Percentiles rank a stretch among this genome's conserved stretches.
Conservation (phyloP, 1,140 invertebrate genomes). For the Heliconius nattereri region DNA sequence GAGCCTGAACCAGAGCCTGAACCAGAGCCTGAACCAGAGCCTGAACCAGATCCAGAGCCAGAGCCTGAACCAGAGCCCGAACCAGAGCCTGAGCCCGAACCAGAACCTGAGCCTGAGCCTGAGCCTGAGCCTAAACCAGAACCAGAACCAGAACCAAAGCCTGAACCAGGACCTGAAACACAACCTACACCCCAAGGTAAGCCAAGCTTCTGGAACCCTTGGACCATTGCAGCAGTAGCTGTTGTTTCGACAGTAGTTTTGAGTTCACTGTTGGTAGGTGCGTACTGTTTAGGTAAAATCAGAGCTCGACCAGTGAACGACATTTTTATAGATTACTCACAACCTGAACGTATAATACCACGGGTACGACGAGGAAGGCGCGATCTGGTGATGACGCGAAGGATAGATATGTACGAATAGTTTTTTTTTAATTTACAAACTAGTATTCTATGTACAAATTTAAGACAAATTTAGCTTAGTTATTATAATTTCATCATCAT, state of each 20-base stretch:
- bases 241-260: constrained; percentile 36
- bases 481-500: too few species aligned
- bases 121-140: constrained; percentile 10
- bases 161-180: neutral
- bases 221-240: constrained; percentile 47
- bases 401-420: neutral
- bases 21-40: constrained; percentile 11
- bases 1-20: constrained; percentile 17
- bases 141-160: neutral
- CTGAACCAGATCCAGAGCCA: constrained; percentile 3
- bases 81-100: neutral
- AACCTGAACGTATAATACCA: constrained; percentile 46
- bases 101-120: constrained; percentile 9
- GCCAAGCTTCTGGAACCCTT: constrained; percentile 46
- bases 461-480: too few species aligned
- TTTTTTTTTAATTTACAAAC: too few species aligned
- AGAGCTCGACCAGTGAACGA: constrained; percentile 17
- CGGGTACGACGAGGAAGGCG: constrained; percentile 36
- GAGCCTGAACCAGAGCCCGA: constrained; percentile 8
- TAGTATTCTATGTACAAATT: too few species aligned
- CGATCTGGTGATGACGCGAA: neutral
- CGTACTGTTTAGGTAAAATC: constrained; percentile 49
- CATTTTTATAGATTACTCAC: constrained; percentile 29
- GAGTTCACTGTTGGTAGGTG: constrained; percentile 34
- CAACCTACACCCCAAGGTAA: neutral